Evolutionary conservation across 2,113 vertebrate species (phyloP), one percentile per base, ranked within the genome.

Genomic region (Callionymus lyra): DNA sequence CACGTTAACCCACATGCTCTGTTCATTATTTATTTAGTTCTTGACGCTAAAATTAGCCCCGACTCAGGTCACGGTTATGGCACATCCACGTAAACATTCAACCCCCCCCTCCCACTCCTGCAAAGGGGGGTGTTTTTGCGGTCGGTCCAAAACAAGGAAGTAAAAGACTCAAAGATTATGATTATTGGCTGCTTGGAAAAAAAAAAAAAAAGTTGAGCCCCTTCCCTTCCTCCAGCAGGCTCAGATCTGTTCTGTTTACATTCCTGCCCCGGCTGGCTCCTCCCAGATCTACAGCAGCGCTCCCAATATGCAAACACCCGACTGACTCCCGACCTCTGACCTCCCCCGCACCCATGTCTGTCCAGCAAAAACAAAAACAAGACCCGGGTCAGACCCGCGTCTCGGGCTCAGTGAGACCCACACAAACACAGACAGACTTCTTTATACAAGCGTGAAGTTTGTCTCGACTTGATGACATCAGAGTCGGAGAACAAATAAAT

Each of bases 1-100:
- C 56, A 10, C 46, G 19, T 50, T 9, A 34, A 56, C 56, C 53
- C 55, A 49, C 41, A 18, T 15, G 36, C 34, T 39, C 47, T 72
- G 45, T 72, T 74, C 72, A 73, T 84, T 79, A 76, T 78, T 83
- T 84, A 82, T 85, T 81, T 79, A 80, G 70, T 69, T 76, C 70
- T 68, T 69, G 74, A 58, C 45, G 48, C 67, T 75, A 81, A 82
- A 77, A 82, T 81, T 77, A 83, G 84, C 70, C 44, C 45, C 6
- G 55, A 65, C 63, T 72, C 58, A 71, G 79, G 69, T 81, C 63
- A 74, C 53, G 55, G 56, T 38, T 34, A 38, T 12, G 44, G 68
- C 42, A 62, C 48, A 14, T 11, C 6, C 31, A 34, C 52, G 70
- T 60, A 71, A 77, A 74, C 74, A 72, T 35, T 39, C 15, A 10